Conservation (phyloP, 2,888 invertebrate species). For the Acanthosepion esculentum region DNA sequence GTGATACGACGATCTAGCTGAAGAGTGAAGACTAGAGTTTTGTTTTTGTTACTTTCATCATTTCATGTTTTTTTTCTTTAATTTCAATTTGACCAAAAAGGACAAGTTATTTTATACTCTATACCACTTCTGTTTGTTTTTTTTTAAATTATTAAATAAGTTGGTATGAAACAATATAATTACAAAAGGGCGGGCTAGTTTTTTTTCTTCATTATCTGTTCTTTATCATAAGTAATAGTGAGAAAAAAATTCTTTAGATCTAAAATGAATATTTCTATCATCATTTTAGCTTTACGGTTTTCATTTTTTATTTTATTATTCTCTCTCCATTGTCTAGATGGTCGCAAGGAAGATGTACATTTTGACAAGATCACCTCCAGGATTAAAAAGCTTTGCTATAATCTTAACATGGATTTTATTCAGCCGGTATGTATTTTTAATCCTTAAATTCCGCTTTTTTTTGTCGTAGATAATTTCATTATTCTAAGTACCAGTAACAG, state of each 20-base stretch:
- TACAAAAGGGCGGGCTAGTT: not conserved
- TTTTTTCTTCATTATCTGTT: not conserved
- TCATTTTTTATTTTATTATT: not conserved
- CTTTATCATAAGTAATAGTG: not conserved
- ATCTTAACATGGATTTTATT: constrained; percentile 94
- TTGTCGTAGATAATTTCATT: no score
- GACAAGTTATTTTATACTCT: no score
- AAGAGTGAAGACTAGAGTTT: no score
- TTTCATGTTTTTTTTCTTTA: no score
- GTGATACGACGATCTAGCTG: no score
- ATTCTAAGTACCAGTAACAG: no score
- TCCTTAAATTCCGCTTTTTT: no score
- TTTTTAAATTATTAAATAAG: no score
- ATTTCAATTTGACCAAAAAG: no score
- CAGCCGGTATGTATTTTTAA: constrained; percentile 85
- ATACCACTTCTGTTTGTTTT: no score
- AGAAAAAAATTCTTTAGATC: not conserved
- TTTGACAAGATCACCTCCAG: constrained; percentile 98
- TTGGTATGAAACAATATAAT: not conserved
- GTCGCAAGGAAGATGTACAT: constrained; percentile 91
- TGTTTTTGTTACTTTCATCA: no score
- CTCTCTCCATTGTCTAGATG: constrained; percentile 79
- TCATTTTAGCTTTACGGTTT: not conserved
- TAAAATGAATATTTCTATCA: not conserved
- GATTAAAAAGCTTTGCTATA: constrained; percentile 95